These are phyloP conservation scores for Stenolophus ochropezus DNA, from an alignment of 2,888 invertebrate genomes.

Conservation along the genomic window DNA sequence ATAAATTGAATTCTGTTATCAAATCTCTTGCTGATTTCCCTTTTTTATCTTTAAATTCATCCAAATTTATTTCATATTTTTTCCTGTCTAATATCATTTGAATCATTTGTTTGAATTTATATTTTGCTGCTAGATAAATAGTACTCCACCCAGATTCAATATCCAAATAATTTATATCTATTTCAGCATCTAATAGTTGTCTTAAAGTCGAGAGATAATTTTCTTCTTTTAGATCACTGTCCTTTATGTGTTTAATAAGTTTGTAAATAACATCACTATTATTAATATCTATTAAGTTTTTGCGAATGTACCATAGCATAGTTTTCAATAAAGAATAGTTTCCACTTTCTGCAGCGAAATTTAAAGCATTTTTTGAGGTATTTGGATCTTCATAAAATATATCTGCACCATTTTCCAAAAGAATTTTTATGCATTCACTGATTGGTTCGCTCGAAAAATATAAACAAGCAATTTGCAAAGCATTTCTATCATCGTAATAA, in stretches of 20 bases:
- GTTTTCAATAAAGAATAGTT: constrained; percentile 71
- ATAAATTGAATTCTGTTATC: constrained; percentile 71
- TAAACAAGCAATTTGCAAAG: constrained; percentile 73
- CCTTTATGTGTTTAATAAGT: constrained; percentile 30
- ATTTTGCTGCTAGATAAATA: constrained; percentile 78
- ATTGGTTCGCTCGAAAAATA: constrained; percentile 77
- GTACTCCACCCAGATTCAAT: constrained; percentile 74
- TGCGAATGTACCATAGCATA: constrained; percentile 72
- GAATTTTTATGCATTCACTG: constrained; percentile 75
- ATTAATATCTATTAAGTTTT: constrained; percentile 49
- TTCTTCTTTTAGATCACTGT: constrained; percentile 13
- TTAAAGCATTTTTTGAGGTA: constrained; percentile 79
- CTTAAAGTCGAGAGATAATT: constrained; percentile 71
- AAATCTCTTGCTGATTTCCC: constrained; percentile 77
- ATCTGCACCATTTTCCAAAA: constrained; percentile 79
- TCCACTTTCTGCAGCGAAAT: constrained; percentile 78
- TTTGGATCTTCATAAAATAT: constrained; percentile 77
- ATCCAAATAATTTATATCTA: constrained; percentile 77
- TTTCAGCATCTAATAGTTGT: constrained; percentile 75
- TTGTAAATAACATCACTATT: constrained; percentile 29
- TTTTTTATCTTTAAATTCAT: constrained; percentile 63
- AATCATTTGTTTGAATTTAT: constrained; percentile 75
- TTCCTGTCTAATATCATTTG: background rate
- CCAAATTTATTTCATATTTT: constrained; percentile 66
- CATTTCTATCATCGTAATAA: constrained; percentile 73